Percentiles rank a stretch among this genome's conserved stretches.
phyloP scores from a whole-genome alignment of 2,113 vertebrate species.

The Nannospalax galili region DNA sequence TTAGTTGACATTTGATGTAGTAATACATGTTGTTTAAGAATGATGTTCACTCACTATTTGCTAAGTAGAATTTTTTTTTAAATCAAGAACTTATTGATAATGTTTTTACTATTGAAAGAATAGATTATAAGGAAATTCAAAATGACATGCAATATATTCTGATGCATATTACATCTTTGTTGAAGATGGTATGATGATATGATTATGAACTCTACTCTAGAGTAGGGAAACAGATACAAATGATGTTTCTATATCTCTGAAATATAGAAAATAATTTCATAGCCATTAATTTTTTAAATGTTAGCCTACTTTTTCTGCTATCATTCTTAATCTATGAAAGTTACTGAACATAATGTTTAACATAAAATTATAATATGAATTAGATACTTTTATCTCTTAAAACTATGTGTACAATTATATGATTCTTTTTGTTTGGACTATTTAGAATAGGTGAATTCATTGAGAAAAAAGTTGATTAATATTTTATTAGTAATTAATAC shows the following conservation, averaged over 20 bases:
- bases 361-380: no score
- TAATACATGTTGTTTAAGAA: background rate
- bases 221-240: conserved; percentile 25
- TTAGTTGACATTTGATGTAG: background rate
- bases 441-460: background rate
- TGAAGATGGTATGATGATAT: conserved; percentile 57
- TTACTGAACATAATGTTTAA: background rate
- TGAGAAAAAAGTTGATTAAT: background rate
- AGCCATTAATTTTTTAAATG: conserved; percentile 32
- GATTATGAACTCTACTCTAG: conserved; percentile 47
- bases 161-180: conserved; percentile 59
- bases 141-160: conserved; percentile 66
- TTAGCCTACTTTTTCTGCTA: background rate
- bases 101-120: conserved; percentile 67
- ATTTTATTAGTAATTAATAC: no score
- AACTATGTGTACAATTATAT: background rate
- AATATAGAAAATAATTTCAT: conserved; percentile 52
- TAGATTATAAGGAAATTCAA: conserved; percentile 73
- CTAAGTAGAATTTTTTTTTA: conserved; percentile 46
- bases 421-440: conserved; percentile 1
- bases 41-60: background rate
- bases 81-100: conserved; percentile 38
- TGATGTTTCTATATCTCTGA: background rate
- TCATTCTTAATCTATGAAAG: conserved; percentile 30
- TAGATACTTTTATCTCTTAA: conserved; percentile 8